Evolutionary conservation across 1,140 invertebrate species (phyloP), one percentile per base, ranked within the genome.

Genomic region (Caenorhabditis inopinata): DNA sequence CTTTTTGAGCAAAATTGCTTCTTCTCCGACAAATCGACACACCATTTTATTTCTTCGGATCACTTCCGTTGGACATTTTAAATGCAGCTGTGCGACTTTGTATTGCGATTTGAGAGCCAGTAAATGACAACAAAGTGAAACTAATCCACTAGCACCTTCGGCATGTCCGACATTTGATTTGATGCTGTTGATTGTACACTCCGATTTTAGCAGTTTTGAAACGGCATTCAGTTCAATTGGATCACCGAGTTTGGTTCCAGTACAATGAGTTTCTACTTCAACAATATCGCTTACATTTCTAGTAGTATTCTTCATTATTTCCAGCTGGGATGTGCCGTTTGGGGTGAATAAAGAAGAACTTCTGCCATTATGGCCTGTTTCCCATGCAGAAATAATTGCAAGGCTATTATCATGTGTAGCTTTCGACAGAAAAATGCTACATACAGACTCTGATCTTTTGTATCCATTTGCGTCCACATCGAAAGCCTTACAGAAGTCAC

Each of bases 231-330:
- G 92, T 91, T 98, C 96, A 88, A 97, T 93, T 0, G 95, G 95
- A 90, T 98, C 96, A 18, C 96, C 95, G 45, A 91, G 92, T 85
- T 89, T 89, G 0, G 96, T 98, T 38, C 96, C 96, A 6, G 96
- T 97, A 12, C 95, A 95, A 89, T 98, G 96, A 14, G 94, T 94
- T 89, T 98, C 96, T 11, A 97, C 92, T 87, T 96, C 97, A 0
- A 89, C 90, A 0, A 97, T 92, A 47, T 94, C 92, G 25, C 90
- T 86, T 2, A 94, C 94, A 2, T 93, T 91, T 9, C 96, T 86
- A 0, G 92, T 92, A n/a, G 91, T 92, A 88, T 95, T 94, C 3
- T 89, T 90, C 87, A 96, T 96, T 0, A 94, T 92, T 86, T 95
- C 90, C 82, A 93, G 93, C 89, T 98, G 95, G 91, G 94, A 92